phyloP scores from a whole-genome alignment of 2,888 invertebrate genomes.

The Hololepta plana region DNA sequence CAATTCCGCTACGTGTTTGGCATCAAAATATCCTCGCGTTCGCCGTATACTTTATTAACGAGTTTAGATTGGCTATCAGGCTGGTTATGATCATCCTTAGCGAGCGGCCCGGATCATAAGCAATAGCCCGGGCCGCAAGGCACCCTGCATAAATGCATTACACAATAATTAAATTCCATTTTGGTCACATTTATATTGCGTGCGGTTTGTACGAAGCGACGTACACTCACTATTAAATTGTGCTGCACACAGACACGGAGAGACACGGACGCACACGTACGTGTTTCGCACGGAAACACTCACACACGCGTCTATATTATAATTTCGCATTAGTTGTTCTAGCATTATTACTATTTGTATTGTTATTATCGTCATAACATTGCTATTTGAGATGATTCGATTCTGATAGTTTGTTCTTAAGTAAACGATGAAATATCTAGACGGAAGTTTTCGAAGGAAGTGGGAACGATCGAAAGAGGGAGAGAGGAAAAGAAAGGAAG shows the following conservation, averaged over 20 bases:
- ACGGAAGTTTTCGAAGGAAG: no score
- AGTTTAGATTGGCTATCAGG: constrained; percentile 19
- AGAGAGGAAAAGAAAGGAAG: no score
- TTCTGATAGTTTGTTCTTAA: no score
- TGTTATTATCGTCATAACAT: no score
- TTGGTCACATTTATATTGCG: constrained; percentile 25
- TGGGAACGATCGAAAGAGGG: no score
- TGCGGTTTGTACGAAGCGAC: constrained; percentile 21
- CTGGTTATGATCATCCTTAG: constrained; percentile 14
- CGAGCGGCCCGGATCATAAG: constrained; percentile 6
- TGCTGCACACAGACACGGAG: constrained; percentile 11
- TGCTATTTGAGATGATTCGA: no score
- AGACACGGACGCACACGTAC: constrained; percentile 8
- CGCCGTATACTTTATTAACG: constrained; percentile 18
- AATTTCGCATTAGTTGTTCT: no score
- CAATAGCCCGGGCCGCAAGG: constrained; percentile 15
- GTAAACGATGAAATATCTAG: no score
- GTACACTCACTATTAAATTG: constrained; percentile 20
- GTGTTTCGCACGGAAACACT: no score
- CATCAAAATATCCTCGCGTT: constrained; percentile 18
- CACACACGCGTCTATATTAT: no score
- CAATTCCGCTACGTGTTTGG: constrained; percentile 27
- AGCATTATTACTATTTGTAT: no score
- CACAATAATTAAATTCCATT: constrained; percentile 28
- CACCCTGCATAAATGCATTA: constrained; percentile 24